phyloP scores from a whole-genome alignment of 2,888 invertebrate genomes.

The Nephrotoma guestfalica region DNA sequence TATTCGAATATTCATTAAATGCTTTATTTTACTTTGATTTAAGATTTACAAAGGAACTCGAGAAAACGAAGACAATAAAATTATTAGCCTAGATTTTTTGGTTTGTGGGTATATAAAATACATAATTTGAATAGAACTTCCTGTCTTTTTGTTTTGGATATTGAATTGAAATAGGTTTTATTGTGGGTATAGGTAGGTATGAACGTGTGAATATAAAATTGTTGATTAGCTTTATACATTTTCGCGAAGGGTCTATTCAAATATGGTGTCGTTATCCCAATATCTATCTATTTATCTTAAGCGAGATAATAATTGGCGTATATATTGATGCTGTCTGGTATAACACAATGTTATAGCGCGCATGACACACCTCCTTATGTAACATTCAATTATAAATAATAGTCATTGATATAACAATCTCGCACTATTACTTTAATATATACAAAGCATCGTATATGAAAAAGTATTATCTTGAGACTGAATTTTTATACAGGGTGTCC shows the following conservation, averaged over 20 bases:
- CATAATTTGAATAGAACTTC: background rate
- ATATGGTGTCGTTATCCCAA: background rate
- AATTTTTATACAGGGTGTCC: no score
- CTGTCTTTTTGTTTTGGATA: background rate
- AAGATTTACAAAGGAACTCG: background rate
- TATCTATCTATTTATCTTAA: background rate
- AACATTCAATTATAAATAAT: background rate
- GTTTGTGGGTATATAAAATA: background rate
- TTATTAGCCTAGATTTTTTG: background rate
- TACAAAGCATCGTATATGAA: background rate
- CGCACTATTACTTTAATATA: background rate
- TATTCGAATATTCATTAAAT: background rate
- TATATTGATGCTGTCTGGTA: background rate
- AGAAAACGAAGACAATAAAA: background rate
- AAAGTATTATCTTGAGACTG: no score
- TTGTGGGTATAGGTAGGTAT: background rate
- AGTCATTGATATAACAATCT: background rate
- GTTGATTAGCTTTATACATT: background rate
- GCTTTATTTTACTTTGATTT: background rate
- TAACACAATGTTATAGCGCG: background rate
- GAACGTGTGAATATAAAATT: background rate
- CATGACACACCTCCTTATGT: background rate
- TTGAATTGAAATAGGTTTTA: background rate
- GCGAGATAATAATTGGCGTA: background rate
- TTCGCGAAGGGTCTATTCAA: background rate